Evolutionary conservation across 2,888 invertebrate species (phyloP), one percentile per base, ranked within the genome.

Genomic region (Erpobdella octoculata): DNA sequence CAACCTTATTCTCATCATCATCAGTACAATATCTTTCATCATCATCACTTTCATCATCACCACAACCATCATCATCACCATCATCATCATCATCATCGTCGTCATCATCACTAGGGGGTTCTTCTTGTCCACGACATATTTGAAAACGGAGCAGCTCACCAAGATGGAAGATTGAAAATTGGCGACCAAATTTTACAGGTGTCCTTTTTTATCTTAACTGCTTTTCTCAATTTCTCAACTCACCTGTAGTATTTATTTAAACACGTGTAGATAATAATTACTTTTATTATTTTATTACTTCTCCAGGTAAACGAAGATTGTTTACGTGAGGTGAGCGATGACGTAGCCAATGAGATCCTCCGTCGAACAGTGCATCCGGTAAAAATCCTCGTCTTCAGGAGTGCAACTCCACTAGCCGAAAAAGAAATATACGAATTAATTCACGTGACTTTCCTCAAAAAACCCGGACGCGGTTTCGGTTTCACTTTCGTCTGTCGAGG

Each of bases 51-150:
- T 58, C 21, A 58, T 58, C 21, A 58, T 58, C n/a, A 41, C n/a
- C n/a, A 15, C 12, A 15, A 41, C n/a, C n/a, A 41, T 15, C n/a
- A 41, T 41, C n/a, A 15, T 12, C n/a, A 41, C 25, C 21, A 41
- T 41, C n/a, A 41, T n/a, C n/a, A n/a, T 41, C n/a, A n/a, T 41
- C n/a, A n/a, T 41, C n/a, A 12, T 8, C 12, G 12, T 61, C 31
- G 33, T 5, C 4, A 21, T 31, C 4, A 2, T 36, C 15, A 0
- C 83, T n/a, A 94, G 93, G 91, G 91, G 74, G 91, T 91, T 59
- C 91, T 93, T 73, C 89, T 95, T 75, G 88, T 97, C 76, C 89
- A 95, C 77, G 96, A 97, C 82, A 89, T 98, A 28, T 94, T 92
- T 82, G 89, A 91, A 9, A 91, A 91, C 78, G 95, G 96, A 0